Evolutionary conservation across 2,797 vertebrate genomes (phyloP).

Genomic region (Gallinago nigripennis): DNA sequence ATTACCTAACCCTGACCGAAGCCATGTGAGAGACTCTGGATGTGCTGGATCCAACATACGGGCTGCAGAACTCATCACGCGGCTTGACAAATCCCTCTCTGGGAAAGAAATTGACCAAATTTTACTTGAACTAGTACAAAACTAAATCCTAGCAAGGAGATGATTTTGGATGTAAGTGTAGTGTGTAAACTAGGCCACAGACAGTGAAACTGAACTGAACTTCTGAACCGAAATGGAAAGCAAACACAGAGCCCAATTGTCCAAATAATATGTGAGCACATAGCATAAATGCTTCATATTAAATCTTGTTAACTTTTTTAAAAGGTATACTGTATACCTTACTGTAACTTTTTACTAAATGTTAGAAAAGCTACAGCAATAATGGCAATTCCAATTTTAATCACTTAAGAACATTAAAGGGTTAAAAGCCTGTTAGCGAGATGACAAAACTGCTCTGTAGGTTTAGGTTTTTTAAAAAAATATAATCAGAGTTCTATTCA

Average conservation of each 20-base stretch:
- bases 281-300: background rate
- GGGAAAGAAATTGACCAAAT: background rate
- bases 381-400: background rate
- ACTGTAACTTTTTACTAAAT: background rate
- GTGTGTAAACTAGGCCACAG: background rate
- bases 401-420: background rate
- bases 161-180: background rate
- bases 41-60: background rate
- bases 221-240: background rate
- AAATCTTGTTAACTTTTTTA: background rate
- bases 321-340: background rate
- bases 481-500: slow-evolving; percentile 10
- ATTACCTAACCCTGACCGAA: background rate
- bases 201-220: background rate
- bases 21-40: background rate
- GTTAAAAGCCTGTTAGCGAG: background rate
- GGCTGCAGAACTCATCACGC: background rate
- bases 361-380: background rate
- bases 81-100: background rate
- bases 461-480: background rate
- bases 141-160: background rate
- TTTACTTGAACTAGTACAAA: background rate
- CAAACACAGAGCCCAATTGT: background rate
- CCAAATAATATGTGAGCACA: background rate
- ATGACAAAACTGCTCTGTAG: background rate